Percentiles rank a stretch among this genome's conserved stretches.
phyloP scores from a whole-genome alignment of 2,113 vertebrate genomes.

The Dicaeum eximium region DNA sequence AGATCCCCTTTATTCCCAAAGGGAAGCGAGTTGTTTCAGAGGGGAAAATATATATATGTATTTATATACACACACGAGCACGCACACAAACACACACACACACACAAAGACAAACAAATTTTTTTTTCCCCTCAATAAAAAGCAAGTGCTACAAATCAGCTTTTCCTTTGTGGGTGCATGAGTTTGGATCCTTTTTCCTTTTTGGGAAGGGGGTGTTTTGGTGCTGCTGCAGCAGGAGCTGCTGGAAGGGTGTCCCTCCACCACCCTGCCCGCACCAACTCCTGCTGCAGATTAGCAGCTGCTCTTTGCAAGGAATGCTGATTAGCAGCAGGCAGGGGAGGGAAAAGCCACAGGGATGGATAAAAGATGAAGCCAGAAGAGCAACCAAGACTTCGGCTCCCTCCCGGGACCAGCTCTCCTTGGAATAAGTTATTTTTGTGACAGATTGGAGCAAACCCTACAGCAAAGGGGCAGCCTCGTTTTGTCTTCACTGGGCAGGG shows the following conservation, averaged over 20 bases:
- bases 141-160: neutral
- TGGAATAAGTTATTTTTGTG: neutral
- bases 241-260: neutral
- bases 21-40: constrained; percentile 26
- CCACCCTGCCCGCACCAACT: neutral
- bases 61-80: constrained; percentile 28
- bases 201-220: neutral
- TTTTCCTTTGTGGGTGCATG: neutral
- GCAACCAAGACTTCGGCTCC: neutral
- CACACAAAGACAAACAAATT: neutral
- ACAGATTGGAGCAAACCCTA: neutral
- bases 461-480: neutral
- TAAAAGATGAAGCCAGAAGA: constrained; percentile 42
- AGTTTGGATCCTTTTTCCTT: neutral
- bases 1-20: constrained; percentile 60
- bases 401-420: neutral
- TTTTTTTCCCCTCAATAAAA: neutral
- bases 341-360: constrained; percentile 43
- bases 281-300: constrained; percentile 21
- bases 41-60: constrained; percentile 49
- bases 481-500: neutral
- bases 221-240: neutral
- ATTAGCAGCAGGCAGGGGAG: constrained; percentile 45
- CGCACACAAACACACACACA: neutral
- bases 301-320: constrained; percentile 42